These are phyloP conservation scores for Platycheirus rosarum DNA, from an alignment of 2,888 invertebrate genomes.

Conservation along the genomic window DNA sequence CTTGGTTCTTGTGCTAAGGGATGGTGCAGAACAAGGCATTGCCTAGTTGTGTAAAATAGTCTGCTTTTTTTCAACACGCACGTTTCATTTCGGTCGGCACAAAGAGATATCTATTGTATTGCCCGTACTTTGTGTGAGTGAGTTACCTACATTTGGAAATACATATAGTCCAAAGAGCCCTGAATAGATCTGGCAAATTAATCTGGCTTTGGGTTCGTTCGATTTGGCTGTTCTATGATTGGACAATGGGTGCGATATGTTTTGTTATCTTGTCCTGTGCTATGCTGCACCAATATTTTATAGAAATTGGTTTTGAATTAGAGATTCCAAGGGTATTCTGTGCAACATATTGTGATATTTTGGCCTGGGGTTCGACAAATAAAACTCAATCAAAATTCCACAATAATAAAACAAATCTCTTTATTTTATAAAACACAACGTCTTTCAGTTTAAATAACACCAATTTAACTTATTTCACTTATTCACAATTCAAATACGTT, in stretches of 20 bases:
- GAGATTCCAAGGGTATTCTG: background rate
- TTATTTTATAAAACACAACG: no score
- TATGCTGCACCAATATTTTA: slow-evolving; percentile 14
- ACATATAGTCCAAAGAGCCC: slow-evolving; percentile 29
- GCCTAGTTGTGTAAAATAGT: slow-evolving; percentile 54
- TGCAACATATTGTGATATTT: no score
- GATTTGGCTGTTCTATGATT: slow-evolving; percentile 34
- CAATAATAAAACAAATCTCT: no score
- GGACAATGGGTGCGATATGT: slow-evolving; percentile 48
- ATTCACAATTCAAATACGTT: no score
- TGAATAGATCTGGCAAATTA: slow-evolving; percentile 60
- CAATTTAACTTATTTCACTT: no score
- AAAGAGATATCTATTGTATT: slow-evolving; percentile 42
- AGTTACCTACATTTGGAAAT: slow-evolving; percentile 38
- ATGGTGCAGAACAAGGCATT: slow-evolving; percentile 21
- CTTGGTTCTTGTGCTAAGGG: slow-evolving; percentile 22
- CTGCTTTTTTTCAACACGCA: slow-evolving; percentile 59
- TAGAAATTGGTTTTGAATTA: slow-evolving; percentile 48
- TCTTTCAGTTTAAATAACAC: no score
- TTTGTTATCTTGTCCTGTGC: slow-evolving; percentile 22
- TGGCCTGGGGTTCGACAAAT: no score
- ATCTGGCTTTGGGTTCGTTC: slow-evolving; percentile 65
- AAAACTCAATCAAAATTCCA: no score
- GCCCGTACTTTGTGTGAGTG: slow-evolving; percentile 15
- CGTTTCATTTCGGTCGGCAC: slow-evolving; percentile 51